Evolutionary conservation across 1,140 invertebrate species (phyloP).

Genomic region (Scylla paramamosain): DNA sequence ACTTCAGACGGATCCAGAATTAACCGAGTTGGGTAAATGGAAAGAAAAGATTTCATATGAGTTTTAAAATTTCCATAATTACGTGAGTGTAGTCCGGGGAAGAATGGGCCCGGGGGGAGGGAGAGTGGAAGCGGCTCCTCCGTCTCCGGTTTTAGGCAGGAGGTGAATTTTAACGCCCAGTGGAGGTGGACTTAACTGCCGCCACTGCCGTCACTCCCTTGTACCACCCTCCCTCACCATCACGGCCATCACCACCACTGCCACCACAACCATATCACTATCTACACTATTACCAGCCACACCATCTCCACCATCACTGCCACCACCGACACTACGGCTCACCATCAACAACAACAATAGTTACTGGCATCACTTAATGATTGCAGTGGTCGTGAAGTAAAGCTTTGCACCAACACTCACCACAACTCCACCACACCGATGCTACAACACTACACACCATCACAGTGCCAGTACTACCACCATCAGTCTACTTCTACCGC

Average conservation of each 20-base stretch:
- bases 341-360: too few species aligned
- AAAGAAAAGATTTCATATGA: background rate
- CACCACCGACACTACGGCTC: too few species aligned
- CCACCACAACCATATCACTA: too few species aligned
- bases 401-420: too few species aligned
- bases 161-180: background rate
- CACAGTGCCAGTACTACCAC: too few species aligned
- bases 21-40: constrained; percentile 1
- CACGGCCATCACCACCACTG: background rate
- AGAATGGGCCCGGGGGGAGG: background rate
- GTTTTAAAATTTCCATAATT: constrained; percentile 24
- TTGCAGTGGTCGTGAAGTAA: too few species aligned
- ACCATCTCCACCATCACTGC: too few species aligned
- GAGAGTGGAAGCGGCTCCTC: background rate
- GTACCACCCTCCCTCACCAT: background rate
- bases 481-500: too few species aligned
- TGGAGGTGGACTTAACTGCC: background rate
- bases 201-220: background rate
- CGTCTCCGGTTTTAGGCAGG: background rate
- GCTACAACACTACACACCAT: too few species aligned
- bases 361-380: too few species aligned
- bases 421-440: too few species aligned
- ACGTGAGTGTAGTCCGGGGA: background rate
- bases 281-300: too few species aligned
- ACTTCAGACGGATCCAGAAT: background rate